A percentile compares a stretch with the other conserved stretches of the same genome.
Evolutionary conservation across 2,888 invertebrate species (phyloP).

Genomic region (Drosophila phalerata): DNA sequence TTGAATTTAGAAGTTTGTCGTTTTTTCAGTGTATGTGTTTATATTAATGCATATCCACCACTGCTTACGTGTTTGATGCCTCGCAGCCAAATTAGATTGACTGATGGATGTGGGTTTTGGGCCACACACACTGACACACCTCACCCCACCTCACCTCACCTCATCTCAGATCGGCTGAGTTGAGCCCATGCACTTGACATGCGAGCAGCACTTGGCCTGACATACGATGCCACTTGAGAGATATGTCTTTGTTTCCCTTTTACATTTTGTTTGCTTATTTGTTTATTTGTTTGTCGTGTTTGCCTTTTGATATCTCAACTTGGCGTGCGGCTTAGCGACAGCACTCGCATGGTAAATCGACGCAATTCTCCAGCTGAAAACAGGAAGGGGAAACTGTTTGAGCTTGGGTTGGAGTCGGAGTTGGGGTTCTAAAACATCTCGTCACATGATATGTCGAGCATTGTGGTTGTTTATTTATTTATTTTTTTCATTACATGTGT

Average conservation of each 20-base stretch:
- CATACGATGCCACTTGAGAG: slow-evolving; percentile 80
- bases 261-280: slow-evolving; percentile 63
- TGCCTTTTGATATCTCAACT: slow-evolving; percentile 79
- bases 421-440: slow-evolving; percentile 24
- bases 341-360: slow-evolving; percentile 72
- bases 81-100: slow-evolving; percentile 74
- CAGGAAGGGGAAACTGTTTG: slow-evolving; percentile 4
- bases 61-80: slow-evolving; percentile 41
- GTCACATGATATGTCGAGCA: slow-evolving; percentile 61
- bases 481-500: slow-evolving; percentile 81
- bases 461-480: slow-evolving; percentile 70
- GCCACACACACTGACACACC: not conserved
- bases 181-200: slow-evolving; percentile 71
- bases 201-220: slow-evolving; percentile 64
- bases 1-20: too few species aligned
- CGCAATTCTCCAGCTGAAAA: slow-evolving; percentile 65
- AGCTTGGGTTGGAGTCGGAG: not conserved
- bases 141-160: not conserved
- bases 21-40: not conserved
- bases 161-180: slow-evolving; percentile 13
- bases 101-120: slow-evolving; percentile 49
- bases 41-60: slow-evolving; percentile 30
- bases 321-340: slow-evolving; percentile 78
- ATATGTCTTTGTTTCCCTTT: slow-evolving; percentile 78
- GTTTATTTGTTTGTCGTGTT: slow-evolving; percentile 65